Base-by-base conservation (phyloP, 2,797 vertebrate species). In the Coccyzus lansbergi region DNA sequence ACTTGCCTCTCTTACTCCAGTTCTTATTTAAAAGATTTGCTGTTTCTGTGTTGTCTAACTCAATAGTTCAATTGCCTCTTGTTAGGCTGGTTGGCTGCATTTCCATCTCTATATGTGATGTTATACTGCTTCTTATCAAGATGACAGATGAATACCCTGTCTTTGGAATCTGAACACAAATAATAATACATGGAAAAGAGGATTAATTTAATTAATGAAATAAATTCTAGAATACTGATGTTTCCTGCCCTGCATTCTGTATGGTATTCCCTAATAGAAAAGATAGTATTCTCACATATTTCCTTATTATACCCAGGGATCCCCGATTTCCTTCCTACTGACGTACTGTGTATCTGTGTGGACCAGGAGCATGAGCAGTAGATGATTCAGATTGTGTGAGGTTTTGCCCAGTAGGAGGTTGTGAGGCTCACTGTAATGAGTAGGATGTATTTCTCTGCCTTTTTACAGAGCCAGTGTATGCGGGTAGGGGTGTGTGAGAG, bases 311-410 rank as follows among this genome's bases (percentile, higher is more conserved):
- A 7, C 13, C 28, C 28, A 7, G 2, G 5, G 49, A 52, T 31
- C 5, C 3, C 10, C 76, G 15, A 14, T 71, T 76, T 90, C 69
- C 19, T 53, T 67, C 38, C 60, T 74, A 5, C 6, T 60, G 33
- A 67, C 7, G 4, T 71, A 19, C 15, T 14, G 0, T 25, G 33
- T 48, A 8, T 48, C 31, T 11, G 1, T 4, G 2, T 7, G 46
- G 70, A 36, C 16, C 21, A 72, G 38, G 26, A 70, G 34, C 22
- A 44, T 38, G 55, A 52, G 44, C 51, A 83, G 38, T 15, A 38
- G 7, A 16, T 42, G 31, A 28, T 44, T 52, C n/a, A 60, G 26
- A 4, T 10, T 25, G 3, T 0, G 0, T 9, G 49, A 59, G 29
- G 5, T 38, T 90, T 85, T 90, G 11, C 19, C 6, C 34, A 16